These are phyloP conservation scores for Masticophis lateralis DNA, from an alignment of 2,797 vertebrate genomes.

Conservation along the genomic window DNA sequence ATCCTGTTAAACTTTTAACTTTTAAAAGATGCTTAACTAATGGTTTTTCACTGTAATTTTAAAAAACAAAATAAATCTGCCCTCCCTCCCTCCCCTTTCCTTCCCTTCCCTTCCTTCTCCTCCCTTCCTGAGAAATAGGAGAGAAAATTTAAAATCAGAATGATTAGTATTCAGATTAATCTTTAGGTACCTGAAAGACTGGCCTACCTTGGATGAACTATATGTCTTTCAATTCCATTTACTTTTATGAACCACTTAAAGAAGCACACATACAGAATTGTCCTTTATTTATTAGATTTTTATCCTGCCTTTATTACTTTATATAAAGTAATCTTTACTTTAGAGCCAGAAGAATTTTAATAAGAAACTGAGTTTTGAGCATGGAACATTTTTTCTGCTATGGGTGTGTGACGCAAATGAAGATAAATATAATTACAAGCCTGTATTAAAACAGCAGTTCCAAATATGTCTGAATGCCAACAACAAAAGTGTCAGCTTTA, in stretches of 20 bases:
- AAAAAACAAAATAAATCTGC: not conserved
- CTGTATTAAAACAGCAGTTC: not conserved
- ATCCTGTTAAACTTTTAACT: not conserved
- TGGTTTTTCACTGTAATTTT: not conserved
- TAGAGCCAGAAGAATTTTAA: not conserved
- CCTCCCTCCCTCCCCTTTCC: not conserved
- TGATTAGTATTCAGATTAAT: not conserved
- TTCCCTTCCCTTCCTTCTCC: not conserved
- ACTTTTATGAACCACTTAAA: not conserved
- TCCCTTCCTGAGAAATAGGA: not conserved
- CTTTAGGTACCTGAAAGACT: not conserved
- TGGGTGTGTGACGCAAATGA: not conserved
- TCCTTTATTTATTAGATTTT: not conserved
- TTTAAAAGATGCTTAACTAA: not conserved
- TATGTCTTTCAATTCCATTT: not conserved
- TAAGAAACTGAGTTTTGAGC: not conserved
- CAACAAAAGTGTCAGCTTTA: not conserved
- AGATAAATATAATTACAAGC: not conserved
- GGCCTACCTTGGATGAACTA: not conserved
- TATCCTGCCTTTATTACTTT: not conserved
- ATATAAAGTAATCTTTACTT: not conserved
- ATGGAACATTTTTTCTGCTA: not conserved
- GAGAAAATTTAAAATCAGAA: not conserved
- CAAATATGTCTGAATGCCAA: not conserved
- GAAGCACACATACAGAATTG: not conserved